Evolutionary conservation across 2,888 invertebrate species (phyloP).

Genomic region (Tillus elongatus): DNA sequence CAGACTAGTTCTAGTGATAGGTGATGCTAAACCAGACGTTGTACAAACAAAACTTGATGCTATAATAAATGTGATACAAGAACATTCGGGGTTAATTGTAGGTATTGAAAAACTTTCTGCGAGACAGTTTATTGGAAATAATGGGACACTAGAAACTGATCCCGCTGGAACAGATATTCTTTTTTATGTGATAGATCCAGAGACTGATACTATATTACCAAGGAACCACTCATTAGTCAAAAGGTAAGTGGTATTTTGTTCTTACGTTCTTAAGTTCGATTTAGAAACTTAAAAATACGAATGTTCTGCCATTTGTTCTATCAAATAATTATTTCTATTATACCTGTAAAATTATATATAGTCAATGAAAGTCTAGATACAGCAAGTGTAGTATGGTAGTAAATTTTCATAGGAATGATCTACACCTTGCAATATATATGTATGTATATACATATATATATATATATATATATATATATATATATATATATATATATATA

Average conservation of each 20-base stretch:
- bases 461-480: too few relatives aligned
- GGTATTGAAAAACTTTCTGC: slow-evolving; percentile 79
- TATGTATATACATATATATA: too few relatives aligned
- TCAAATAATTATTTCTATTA: too few relatives aligned
- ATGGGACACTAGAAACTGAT: slow-evolving; percentile 65
- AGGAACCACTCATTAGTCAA: slow-evolving; percentile 63
- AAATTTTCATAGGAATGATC: too few relatives aligned
- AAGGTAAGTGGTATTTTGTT: slow-evolving; percentile 46
- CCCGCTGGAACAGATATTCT: slow-evolving; percentile 73
- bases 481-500: too few relatives aligned
- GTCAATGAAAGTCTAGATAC: too few relatives aligned
- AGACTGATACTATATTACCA: slow-evolving; percentile 60
- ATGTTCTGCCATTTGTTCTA: too few relatives aligned
- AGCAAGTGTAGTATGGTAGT: too few relatives aligned
- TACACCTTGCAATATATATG: too few relatives aligned
- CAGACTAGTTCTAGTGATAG: slow-evolving; percentile 68
- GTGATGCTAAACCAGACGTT: slow-evolving; percentile 63
- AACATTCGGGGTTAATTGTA: slow-evolving; percentile 63
- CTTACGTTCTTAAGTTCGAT: not conserved
- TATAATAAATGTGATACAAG: slow-evolving; percentile 57
- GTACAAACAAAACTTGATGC: slow-evolving; percentile 49
- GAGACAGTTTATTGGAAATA: slow-evolving; percentile 61
- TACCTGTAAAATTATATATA: too few relatives aligned
- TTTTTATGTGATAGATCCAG: slow-evolving; percentile 78
- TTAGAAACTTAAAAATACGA: not conserved